Percentiles rank a stretch among this genome's conserved stretches.
Evolutionary conservation across 2,113 vertebrate species (phyloP).

Genomic region (Hystrix cristata): DNA sequence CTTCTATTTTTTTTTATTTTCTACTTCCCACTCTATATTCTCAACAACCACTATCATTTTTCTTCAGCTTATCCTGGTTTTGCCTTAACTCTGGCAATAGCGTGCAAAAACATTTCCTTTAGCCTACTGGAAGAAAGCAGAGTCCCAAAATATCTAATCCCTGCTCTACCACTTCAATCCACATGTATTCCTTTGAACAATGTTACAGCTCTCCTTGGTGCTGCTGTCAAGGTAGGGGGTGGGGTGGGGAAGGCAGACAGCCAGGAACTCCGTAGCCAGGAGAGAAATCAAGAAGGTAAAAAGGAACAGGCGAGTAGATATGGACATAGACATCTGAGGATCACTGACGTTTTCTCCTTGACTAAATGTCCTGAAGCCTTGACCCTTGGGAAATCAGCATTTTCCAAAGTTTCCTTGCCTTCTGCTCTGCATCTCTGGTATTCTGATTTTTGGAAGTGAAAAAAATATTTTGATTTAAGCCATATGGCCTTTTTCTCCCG

Average conservation of each 20-base stretch:
- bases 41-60: background rate
- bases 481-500: conserved; percentile 76
- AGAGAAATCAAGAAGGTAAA: background rate
- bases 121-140: conserved; percentile 39
- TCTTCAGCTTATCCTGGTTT: background rate
- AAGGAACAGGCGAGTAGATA: background rate
- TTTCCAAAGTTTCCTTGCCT: conserved; percentile 54
- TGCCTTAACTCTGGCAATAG: conserved; percentile 52
- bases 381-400: conserved; percentile 53
- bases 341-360: conserved; percentile 7
- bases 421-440: conserved; percentile 63
- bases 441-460: conserved; percentile 79
- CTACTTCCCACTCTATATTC: background rate
- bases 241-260: conserved; percentile 9
- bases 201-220: background rate
- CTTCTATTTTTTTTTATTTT: background rate
- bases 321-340: background rate
- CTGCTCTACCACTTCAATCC: conserved; percentile 5
- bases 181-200: conserved; percentile 26
- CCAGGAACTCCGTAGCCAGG: background rate
- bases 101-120: conserved; percentile 46
- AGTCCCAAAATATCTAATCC: conserved; percentile 51
- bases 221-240: conserved; percentile 12
- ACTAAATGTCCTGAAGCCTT: conserved; percentile 35
- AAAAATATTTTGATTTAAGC: conserved; percentile 83